Evolutionary conservation across 2,113 vertebrate species (phyloP), one percentile per base, ranked within the genome.

Genomic region (Oncorhynchus gorbuscha): DNA sequence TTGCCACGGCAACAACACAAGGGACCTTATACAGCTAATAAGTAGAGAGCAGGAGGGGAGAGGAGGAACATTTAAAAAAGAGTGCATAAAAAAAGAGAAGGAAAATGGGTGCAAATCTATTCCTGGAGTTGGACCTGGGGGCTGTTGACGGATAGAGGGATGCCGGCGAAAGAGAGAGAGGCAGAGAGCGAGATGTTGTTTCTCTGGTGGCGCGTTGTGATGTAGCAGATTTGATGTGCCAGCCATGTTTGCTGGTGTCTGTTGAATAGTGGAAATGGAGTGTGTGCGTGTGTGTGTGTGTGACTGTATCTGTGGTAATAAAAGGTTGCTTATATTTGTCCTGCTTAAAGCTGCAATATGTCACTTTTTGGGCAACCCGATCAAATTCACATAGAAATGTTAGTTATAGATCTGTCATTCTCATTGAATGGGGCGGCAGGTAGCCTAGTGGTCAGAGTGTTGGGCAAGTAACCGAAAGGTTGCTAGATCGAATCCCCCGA

Each of bases 1-100:
- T 94, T 94, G 87, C 93, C 91, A 91, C 87, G 88, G 91, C 85
- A 93, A 95, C 93, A 83, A 70, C 81, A 93, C 87, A 92, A 90
- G 85, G 73, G 87, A 86, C 85, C 85, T 86, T 86, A 88, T 87
- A 88, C 86, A 85, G 91, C 88, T 92, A 92, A 92, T 91, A 93
- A 89, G 81, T 74, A 85, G 73, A 88, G 81, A 80, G 76, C 22
- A 76, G 78, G 79, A 28, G 77, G 78, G 67, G 74, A 85, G 67
- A 58, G 76, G 85, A 79, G 76, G 85, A 79, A 26, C 70, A 35
- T 2, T 35, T 2, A 35, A 58, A 66, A 66, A 20, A 62, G 30
- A 74, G 58, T 68, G 14, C 7, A 51, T 45, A 20, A 59, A 45
- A 59, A 74, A 70, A 55, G 30, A 74, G 16, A 77, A 8, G 1